Evolutionary conservation across 2,888 invertebrate genomes (phyloP).

Genomic region (Pemphredon lugubris): DNA sequence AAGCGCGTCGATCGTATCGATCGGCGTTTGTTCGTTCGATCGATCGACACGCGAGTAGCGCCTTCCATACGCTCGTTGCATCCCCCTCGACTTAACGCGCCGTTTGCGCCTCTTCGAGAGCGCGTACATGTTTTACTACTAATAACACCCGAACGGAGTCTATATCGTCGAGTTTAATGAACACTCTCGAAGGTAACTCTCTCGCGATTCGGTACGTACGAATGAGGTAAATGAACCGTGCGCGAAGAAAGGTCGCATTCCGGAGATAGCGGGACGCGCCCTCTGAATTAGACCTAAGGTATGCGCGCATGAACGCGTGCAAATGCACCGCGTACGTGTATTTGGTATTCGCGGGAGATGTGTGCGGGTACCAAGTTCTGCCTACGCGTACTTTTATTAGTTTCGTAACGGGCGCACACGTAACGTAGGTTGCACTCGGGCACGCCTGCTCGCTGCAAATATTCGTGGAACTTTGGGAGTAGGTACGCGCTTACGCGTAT

Average conservation of each 20-base stretch:
- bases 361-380: background rate
- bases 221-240: slow-evolving; percentile 61
- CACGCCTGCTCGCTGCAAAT: no score
- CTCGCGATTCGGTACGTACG: slow-evolving; percentile 54
- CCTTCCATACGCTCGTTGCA: slow-evolving; percentile 20
- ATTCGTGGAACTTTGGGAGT: no score
- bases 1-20: no score
- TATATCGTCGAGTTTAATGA: slow-evolving; percentile 58
- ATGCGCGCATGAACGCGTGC: slow-evolving; percentile 45
- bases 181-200: slow-evolving; percentile 62
- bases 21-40: no score
- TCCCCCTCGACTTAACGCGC: slow-evolving; percentile 10
- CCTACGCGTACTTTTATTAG: no score
- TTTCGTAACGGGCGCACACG: no score
- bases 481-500: no score
- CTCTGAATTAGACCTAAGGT: slow-evolving; percentile 64
- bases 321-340: slow-evolving; percentile 7
- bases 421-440: no score
- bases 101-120: slow-evolving; percentile 21
- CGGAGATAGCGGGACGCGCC: slow-evolving; percentile 58
- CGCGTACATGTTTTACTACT: slow-evolving; percentile 39
- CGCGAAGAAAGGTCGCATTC: slow-evolving; percentile 64
- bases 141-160: slow-evolving; percentile 45
- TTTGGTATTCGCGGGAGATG: background rate
- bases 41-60: no score